phyloP scores from a whole-genome alignment of 2,113 vertebrate species.

The Hippolais icterina region DNA sequence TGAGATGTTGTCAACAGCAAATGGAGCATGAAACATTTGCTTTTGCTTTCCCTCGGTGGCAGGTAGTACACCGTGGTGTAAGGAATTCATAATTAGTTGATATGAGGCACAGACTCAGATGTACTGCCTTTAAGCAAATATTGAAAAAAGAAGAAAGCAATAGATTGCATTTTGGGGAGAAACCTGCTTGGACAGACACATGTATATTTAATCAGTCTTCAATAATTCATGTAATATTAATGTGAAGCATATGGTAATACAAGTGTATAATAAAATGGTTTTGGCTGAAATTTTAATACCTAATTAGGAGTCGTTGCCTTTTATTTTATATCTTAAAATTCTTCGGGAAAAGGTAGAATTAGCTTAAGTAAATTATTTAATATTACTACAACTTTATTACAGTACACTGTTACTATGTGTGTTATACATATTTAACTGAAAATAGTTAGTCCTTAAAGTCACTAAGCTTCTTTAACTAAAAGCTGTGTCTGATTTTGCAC shows the following conservation, averaged over 20 bases:
- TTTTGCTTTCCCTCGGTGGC: neutral
- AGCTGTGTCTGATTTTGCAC: neutral
- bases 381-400: neutral
- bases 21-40: neutral
- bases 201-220: conserved; percentile 38
- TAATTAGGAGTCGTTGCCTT: neutral
- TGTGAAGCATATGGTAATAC: neutral
- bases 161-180: neutral
- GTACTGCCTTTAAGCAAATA: conserved; percentile 23
- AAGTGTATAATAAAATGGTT: neutral
- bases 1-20: neutral
- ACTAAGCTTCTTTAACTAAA: neutral
- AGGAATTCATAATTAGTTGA: neutral
- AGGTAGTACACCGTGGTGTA: neutral
- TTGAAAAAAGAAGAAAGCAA: conserved; percentile 14
- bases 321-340: neutral
- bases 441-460: neutral
- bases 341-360: neutral
- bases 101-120: neutral
- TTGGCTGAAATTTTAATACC: neutral
- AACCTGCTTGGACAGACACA: conserved; percentile 14
- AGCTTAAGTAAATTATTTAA: neutral
- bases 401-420: neutral
- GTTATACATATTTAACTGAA: neutral
- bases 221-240: conserved; percentile 22